Conservation (phyloP, 2,797 vertebrate species). For the Pelochelys cantorii region DNA sequence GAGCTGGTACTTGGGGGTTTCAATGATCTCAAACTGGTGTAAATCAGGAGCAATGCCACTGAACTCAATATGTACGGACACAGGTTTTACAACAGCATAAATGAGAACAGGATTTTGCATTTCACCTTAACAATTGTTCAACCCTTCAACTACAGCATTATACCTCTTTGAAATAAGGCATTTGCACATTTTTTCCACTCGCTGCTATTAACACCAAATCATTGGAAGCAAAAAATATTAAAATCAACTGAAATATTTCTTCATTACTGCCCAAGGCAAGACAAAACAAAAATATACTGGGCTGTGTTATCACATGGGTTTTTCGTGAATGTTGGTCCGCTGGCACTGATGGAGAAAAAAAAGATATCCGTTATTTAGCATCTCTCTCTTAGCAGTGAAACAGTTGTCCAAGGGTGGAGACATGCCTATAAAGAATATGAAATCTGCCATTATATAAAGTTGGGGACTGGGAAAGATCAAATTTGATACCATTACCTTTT, state of each 20-base stretch:
- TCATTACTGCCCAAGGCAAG: neutral
- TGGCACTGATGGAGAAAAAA: constrained; percentile 14
- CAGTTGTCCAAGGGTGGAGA: constrained; percentile 14
- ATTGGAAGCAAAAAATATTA: constrained; percentile 10
- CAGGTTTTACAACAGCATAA: neutral
- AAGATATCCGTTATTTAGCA: neutral
- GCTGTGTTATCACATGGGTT: constrained; percentile 41
- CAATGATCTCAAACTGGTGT: neutral
- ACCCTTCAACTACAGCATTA: neutral
- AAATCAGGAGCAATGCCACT: neutral
- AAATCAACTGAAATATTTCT: constrained; percentile 26
- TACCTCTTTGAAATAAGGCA: neutral
- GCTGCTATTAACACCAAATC: constrained; percentile 4
- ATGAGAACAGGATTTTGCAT: neutral
- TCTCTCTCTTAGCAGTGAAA: neutral
- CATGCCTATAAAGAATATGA: neutral
- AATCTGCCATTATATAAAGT: neutral
- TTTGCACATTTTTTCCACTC: neutral
- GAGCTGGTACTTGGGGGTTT: neutral
- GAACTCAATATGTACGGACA: neutral
- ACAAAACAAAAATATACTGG: neutral
- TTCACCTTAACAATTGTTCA: neutral
- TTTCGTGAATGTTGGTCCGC: neutral
- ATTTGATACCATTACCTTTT: rapidly evolving
- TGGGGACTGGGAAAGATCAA: neutral